Evolutionary conservation across 2,888 invertebrate genomes (phyloP), one percentile per base, ranked within the genome.

Genomic region (Pristionchus entomophagus): DNA sequence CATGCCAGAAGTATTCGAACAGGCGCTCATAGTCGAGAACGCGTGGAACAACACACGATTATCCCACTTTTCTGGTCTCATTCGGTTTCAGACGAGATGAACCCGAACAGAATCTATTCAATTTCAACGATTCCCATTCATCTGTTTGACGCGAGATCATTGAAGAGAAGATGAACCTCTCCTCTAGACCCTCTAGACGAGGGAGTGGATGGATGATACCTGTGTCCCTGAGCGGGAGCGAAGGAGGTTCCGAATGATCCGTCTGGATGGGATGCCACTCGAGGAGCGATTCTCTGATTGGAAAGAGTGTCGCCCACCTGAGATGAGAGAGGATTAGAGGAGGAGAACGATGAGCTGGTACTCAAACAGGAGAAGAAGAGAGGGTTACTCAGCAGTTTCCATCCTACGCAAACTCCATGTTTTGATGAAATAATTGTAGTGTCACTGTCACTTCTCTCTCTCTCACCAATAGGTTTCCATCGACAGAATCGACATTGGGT

Each of bases 271-370:
- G 69, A 69, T 29, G 59, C 38, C 6, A 38, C 29, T 22, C 32
- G 62, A 45, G 65, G 49, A 32, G 45, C 86, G 77, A 90, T 87
- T 65, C 91, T 90, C 85, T 91, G 92, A 85, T 93, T 93, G 29
- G 93, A 92, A 19, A 93, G 85, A 6, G 92, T 92, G 87, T 91
- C 91, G 35, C 91, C 91, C 26, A 91, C 89, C 22, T 90, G 88
- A 8, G n/a, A 78, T 35, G 35, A 56, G n/a, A 14, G n/a, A 17
- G 56, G 56, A 56, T 56, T 56, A 56, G 56, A 69, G 62, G 38
- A 69, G 32, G 38, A 38, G 32, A 65, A 65, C 29, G 65, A 38
- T 69, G 69, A 69, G 32, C 81, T 45, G 38, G 17, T 65, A 59
- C 65, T 65, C 62, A 65, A 83, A 83, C 65, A 83, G 45, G 17